phyloP scores from a whole-genome alignment of 2,113 vertebrate genomes.

The Bujurquina vittata region DNA sequence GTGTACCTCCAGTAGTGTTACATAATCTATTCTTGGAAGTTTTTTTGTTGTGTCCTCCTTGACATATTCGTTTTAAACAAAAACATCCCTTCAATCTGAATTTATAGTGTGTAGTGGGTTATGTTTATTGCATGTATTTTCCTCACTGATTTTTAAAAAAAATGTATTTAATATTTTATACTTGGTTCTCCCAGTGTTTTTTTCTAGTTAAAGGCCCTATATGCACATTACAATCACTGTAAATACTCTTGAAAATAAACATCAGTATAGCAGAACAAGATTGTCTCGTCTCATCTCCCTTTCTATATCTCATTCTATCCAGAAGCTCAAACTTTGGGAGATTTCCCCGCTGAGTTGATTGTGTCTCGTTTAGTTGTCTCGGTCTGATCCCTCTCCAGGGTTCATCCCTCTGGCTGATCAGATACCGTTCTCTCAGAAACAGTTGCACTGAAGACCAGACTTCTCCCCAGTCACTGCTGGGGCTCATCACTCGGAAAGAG shows the following conservation, averaged over 20 bases:
- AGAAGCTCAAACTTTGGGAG: constrained; percentile 26
- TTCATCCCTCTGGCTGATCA: constrained; percentile 43
- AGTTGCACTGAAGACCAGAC: constrained; percentile 29
- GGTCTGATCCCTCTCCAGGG: constrained; percentile 51
- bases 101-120: background rate
- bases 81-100: background rate
- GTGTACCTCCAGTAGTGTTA: background rate
- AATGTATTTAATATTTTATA: background rate
- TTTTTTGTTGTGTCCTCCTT: background rate
- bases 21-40: background rate
- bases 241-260: constrained; percentile 33
- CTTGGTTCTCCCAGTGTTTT: background rate
- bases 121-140: background rate
- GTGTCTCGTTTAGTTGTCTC: constrained; percentile 23
- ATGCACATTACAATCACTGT: background rate
- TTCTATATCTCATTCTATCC: constrained; percentile 11
- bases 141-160: background rate
- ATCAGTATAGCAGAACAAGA: background rate
- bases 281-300: background rate
- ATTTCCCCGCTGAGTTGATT: constrained; percentile 11
- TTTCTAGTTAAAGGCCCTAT: background rate
- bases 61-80: background rate
- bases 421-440: constrained; percentile 30
- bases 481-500: constrained; percentile 34
- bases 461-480: constrained; percentile 22